These are phyloP conservation scores for Syngnathus typhle DNA, from an alignment of 2,113 vertebrate genomes.

Conservation along the genomic window DNA sequence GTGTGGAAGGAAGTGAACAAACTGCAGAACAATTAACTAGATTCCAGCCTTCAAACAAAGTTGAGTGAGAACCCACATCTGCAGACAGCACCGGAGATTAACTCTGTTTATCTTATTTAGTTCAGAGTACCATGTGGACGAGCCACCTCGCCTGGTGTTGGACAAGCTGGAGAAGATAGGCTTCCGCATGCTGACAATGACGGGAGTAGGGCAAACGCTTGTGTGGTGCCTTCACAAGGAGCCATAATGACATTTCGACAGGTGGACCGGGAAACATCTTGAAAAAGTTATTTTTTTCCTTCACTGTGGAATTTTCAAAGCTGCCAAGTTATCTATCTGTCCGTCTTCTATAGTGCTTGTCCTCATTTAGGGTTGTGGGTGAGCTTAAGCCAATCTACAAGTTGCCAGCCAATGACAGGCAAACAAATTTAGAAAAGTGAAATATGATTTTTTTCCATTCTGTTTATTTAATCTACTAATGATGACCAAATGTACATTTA, in stretches of 20 bases:
- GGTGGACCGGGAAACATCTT: neutral
- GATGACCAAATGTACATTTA: slow-evolving; percentile 4
- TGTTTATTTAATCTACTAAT: slow-evolving; percentile 12
- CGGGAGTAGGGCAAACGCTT: slow-evolving; percentile 91
- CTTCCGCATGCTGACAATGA: slow-evolving; percentile 88
- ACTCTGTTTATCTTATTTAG: slow-evolving; percentile 65
- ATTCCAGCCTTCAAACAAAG: slow-evolving; percentile 32
- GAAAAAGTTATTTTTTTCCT: neutral
- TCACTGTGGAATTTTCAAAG: neutral
- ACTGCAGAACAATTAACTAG: slow-evolving; percentile 51
- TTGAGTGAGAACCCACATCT: slow-evolving; percentile 47
- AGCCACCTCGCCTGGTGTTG: slow-evolving; percentile 84
- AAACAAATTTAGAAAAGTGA: neutral
- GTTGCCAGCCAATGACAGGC: neutral
- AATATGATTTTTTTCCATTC: neutral
- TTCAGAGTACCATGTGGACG: slow-evolving; percentile 87
- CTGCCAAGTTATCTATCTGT: neutral
- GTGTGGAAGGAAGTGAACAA: slow-evolving; percentile 63
- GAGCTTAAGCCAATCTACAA: neutral
- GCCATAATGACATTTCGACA: slow-evolving; percentile 29
- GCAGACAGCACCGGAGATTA: slow-evolving; percentile 20
- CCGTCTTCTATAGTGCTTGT: neutral
- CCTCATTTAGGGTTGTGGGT: neutral
- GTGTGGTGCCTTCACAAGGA: slow-evolving; percentile 97
- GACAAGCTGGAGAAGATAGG: slow-evolving; percentile 88